Evolutionary conservation across 1,140 invertebrate genomes (phyloP).

Genomic region (Batillaria attramentaria): DNA sequence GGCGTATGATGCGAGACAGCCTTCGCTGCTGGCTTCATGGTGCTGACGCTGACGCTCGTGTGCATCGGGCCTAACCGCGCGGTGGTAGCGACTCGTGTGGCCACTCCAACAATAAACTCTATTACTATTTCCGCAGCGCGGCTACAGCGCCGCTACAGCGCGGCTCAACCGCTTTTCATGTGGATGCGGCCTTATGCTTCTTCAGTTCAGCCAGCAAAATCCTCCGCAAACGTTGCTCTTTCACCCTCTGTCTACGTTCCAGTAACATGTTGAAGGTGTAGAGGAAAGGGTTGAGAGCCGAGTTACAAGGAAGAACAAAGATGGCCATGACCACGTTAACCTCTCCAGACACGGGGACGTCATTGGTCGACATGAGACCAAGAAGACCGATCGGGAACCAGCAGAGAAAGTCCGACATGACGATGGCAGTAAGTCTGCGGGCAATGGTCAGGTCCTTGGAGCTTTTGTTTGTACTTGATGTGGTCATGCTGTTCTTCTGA

Average conservation of each 20-base stretch:
- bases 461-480: not conserved
- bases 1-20: too few species aligned
- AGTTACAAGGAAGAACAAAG: slow-evolving; percentile 10
- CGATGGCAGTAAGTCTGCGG: not conserved
- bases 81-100: too few species aligned
- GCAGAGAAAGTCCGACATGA: slow-evolving; percentile 24
- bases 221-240: not conserved
- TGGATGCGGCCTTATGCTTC: too few species aligned
- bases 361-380: not conserved
- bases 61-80: too few species aligned
- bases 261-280: slow-evolving; percentile 12
- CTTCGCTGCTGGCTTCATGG: too few species aligned
- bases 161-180: too few species aligned
- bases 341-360: slow-evolving; percentile 4
- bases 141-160: too few species aligned
- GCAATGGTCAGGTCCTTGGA: slow-evolving; percentile 18
- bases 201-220: not conserved
- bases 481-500: not conserved
- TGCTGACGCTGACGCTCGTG: too few species aligned
- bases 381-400: slow-evolving; percentile 20
- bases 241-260: not conserved
- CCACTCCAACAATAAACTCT: too few species aligned
- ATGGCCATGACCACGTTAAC: slow-evolving; percentile 14
- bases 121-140: too few species aligned
- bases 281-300: slow-evolving; percentile 1